Evolutionary conservation across 2,888 invertebrate species (phyloP), one percentile per base, ranked within the genome.

Genomic region (Nomada ruficornis): DNA sequence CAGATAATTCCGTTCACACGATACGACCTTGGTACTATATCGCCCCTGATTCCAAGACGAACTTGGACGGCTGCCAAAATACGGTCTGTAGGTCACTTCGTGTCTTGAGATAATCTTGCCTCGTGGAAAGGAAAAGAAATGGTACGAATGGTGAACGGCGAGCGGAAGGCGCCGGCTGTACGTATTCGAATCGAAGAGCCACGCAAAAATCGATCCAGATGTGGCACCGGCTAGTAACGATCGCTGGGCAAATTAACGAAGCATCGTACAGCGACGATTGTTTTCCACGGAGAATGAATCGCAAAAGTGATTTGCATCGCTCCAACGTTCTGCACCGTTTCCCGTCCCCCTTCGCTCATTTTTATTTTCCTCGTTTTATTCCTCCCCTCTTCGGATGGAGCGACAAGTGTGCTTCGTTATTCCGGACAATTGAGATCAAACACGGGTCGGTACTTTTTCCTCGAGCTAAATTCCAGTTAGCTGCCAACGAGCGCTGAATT

Each of bases 1-100:
- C 89, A 90, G 91, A 92, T 92, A 92, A 92, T 92, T 90, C 88
- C 89, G 88, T 92, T 91, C 89, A 89, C 90, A 90, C 90, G 90
- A 92, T 88, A 90, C 89, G 91, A 93, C 92, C 93, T 93, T 92
- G 92, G 86, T 87, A 88, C 91, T 91, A 90, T 90, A 91, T 89
- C 86, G 90, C 88, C 89, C 89, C 90, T 90, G 90, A 92, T 92
- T 91, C 91, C 90, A 91, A 92, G 93, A 91, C 90, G 91, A 92
- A 91, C 90, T 93, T 93, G 93, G 93, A 89, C 85, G 86, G 70
- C 74, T 85, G 93, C 93, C 93, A 93, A 91, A 84, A 90, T 88
- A 86, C 90, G 88, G 91, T 90, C 92, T 92, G 92, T 93, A 92
- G 92, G 92, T 93, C 92, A 90, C 86, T 90, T 89, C 86, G 77